These are phyloP conservation scores for Pammene fasciana DNA, from an alignment of 2,888 invertebrate genomes.

Conservation along the genomic window DNA sequence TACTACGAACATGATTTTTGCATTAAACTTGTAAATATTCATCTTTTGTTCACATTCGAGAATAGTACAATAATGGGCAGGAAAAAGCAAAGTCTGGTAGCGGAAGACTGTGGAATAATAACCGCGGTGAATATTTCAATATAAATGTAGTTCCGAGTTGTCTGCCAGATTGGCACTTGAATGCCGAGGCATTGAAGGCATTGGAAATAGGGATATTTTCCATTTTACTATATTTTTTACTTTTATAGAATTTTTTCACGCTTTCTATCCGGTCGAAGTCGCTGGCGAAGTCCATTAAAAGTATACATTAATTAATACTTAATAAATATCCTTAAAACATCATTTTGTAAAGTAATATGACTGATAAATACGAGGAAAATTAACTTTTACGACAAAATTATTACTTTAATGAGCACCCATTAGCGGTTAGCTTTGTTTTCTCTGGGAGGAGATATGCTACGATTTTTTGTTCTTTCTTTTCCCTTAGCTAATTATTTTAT, in stretches of 20 bases:
- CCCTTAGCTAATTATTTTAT: constrained; percentile 67
- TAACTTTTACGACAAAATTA: constrained; percentile 60
- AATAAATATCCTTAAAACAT: too few relatives aligned
- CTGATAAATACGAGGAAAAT: constrained; percentile 46
- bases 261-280: too few relatives aligned
- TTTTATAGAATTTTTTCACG: background rate
- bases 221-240: background rate
- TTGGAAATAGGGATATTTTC: background rate
- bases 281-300: too few relatives aligned
- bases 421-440: constrained; percentile 67
- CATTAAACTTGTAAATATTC: constrained; percentile 64
- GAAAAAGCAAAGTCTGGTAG: constrained; percentile 61
- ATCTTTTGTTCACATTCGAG: constrained; percentile 54
- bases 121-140: constrained; percentile 56
- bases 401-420: constrained; percentile 68
- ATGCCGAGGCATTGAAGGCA: background rate
- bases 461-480: constrained; percentile 52
- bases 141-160: constrained; percentile 51
- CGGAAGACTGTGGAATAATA: constrained; percentile 58
- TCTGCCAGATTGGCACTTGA: constrained; percentile 31
- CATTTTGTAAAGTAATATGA: background rate
- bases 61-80: constrained; percentile 55
- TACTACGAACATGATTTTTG: constrained; percentile 43
- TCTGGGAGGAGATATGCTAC: constrained; percentile 52
- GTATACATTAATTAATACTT: too few relatives aligned